These are phyloP conservation scores for Apodemus speciosus DNA, from an alignment of 2,113 vertebrate species.

Conservation along the genomic window DNA sequence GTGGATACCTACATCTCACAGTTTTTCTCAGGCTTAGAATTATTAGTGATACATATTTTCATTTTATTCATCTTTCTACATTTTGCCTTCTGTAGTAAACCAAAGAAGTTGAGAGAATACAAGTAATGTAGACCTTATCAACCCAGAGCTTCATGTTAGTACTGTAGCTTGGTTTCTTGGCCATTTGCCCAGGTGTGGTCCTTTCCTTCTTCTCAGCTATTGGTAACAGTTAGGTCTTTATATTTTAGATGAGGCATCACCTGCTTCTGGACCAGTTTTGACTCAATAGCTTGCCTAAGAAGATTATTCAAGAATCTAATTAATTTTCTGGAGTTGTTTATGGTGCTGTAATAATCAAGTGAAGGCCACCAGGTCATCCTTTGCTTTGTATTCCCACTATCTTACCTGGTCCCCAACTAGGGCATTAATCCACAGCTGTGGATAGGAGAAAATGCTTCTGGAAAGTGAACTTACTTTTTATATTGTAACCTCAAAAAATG, in stretches of 20 bases:
- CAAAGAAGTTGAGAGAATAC: not conserved
- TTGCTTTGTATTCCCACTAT: not conserved
- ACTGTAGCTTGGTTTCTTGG: not conserved
- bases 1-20: not conserved
- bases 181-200: not conserved
- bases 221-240: not conserved
- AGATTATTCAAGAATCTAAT: constrained; percentile 31
- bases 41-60: not conserved
- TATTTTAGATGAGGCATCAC: not conserved
- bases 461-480: not conserved
- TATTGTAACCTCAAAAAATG: not conserved
- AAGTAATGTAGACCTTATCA: not conserved
- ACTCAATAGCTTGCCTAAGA: not conserved
- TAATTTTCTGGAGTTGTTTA: constrained; percentile 37
- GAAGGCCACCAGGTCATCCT: not conserved
- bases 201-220: not conserved
- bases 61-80: not conserved
- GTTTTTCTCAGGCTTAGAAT: constrained; percentile 6
- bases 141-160: constrained; percentile 10
- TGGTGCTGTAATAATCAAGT: not conserved
- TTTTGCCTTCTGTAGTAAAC: not conserved
- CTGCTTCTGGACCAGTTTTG: not conserved
- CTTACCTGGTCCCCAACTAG: too few relatives aligned
- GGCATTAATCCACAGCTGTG: not conserved
- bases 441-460: not conserved